Conservation (phyloP, 2,797 vertebrate species). For the Sardinella longiceps region DNA sequence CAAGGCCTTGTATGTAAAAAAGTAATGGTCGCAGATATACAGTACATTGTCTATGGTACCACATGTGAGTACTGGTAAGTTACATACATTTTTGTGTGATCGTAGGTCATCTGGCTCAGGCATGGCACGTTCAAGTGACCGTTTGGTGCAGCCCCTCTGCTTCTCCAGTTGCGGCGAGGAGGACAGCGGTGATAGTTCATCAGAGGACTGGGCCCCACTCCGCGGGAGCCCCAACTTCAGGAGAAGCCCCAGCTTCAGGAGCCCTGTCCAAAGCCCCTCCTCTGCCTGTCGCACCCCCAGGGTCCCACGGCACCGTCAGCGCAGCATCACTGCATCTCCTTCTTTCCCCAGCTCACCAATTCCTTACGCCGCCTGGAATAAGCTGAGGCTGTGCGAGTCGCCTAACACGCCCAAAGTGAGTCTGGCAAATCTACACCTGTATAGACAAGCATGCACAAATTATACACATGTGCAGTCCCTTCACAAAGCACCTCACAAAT, state of each 20-base stretch:
- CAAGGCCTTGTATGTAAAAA: background rate
- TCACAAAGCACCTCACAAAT: background rate
- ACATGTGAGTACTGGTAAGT: background rate
- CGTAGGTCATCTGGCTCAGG: conserved; percentile 16
- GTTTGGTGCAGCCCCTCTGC: conserved; percentile 77
- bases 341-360: conserved; percentile 74
- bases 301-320: conserved; percentile 59
- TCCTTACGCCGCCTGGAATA: conserved; percentile 78
- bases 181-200: conserved; percentile 68
- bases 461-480: background rate
- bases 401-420: conserved; percentile 90
- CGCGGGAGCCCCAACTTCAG: conserved; percentile 6
- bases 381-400: conserved; percentile 79
- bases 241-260: conserved; percentile 11
- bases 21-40: background rate
- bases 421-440: background rate
- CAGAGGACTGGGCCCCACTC: conserved; percentile 61
- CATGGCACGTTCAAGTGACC: conserved; percentile 65
- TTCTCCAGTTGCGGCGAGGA: conserved; percentile 80
- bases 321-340: conserved; percentile 54
- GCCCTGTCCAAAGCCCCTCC: conserved; percentile 42
- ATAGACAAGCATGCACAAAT: background rate
- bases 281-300: conserved; percentile 58
- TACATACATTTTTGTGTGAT: background rate
- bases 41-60: background rate